Evolutionary conservation across 2,797 vertebrate genomes (phyloP).

Genomic region (Nasua narica): DNA sequence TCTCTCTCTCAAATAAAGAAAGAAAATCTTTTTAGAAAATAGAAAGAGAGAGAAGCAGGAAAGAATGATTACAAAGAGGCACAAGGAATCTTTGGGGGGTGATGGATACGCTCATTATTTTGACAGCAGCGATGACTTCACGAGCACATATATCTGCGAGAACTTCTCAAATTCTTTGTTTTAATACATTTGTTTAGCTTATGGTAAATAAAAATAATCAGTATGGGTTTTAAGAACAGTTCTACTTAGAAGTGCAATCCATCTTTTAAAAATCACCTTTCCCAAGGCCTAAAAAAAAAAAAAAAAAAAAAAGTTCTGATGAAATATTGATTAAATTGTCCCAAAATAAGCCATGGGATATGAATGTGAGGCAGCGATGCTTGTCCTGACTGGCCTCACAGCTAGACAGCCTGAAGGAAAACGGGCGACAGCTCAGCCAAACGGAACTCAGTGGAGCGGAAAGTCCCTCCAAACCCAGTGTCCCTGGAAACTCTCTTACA

Average conservation of each 20-base stretch:
- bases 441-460: not conserved
- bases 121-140: not conserved
- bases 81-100: no score
- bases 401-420: slow-evolving; percentile 3
- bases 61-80: not conserved
- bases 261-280: slow-evolving; percentile 44
- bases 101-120: not conserved
- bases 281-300: not conserved
- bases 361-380: not conserved
- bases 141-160: not conserved
- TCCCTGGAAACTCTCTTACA: not conserved
- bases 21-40: no score
- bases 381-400: not conserved
- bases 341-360: slow-evolving; percentile 23
- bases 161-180: not conserved
- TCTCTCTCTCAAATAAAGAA: no score
- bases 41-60: no score
- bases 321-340: slow-evolving; percentile 55
- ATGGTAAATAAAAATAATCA: not conserved
- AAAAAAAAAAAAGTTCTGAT: slow-evolving; percentile 20
- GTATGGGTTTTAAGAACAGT: not conserved
- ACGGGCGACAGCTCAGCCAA: not conserved
- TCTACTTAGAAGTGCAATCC: not conserved
- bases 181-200: not conserved
- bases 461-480: not conserved